A percentile compares a stretch with the other conserved stretches of the same genome.
Conservation (phyloP, 2,888 invertebrate species). For the Drosophila mimetica region DNA sequence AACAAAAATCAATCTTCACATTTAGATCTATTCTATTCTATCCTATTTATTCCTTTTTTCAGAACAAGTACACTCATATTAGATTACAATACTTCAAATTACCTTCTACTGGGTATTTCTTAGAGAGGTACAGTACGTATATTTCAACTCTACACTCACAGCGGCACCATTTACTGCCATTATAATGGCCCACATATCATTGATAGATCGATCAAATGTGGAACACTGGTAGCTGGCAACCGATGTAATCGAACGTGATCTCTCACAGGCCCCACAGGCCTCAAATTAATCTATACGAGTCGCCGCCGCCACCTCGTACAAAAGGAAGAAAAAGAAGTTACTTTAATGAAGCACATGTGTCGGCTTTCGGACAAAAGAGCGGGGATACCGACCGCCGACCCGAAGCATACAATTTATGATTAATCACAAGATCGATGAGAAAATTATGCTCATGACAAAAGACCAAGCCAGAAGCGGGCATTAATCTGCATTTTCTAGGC, state of each 20-base stretch:
- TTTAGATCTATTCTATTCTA: no score
- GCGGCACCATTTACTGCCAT: constrained; percentile 7
- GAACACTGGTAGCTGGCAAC: constrained; percentile 79
- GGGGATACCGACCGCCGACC: constrained; percentile 5
- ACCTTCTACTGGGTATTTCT: no score
- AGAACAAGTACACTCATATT: no score
- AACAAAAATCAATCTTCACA: no score
- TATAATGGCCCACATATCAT: constrained; percentile 45
- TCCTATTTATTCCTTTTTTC: no score
- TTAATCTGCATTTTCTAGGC: constrained; percentile 72
- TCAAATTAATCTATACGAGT: constrained; percentile 66
- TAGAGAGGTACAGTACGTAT: not conserved
- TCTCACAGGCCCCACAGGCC: constrained; percentile 53
- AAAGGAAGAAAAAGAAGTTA: constrained; percentile 52
- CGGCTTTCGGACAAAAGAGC: constrained; percentile 51
- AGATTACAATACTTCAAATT: no score
- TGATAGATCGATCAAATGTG: constrained; percentile 77
- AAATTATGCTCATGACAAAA: constrained; percentile 77
- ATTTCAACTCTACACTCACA: not conserved
- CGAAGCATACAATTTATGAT: constrained; percentile 73
- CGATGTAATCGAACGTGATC: constrained; percentile 74
- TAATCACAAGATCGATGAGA: constrained; percentile 79
- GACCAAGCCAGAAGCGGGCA: constrained; percentile 53
- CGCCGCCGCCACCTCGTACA: constrained; percentile 37
- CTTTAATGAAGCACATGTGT: constrained; percentile 74